Evolutionary conservation across 2,113 vertebrate genomes (phyloP), one percentile per base, ranked within the genome.

Genomic region (Hydrochoerus hydrochaeris): DNA sequence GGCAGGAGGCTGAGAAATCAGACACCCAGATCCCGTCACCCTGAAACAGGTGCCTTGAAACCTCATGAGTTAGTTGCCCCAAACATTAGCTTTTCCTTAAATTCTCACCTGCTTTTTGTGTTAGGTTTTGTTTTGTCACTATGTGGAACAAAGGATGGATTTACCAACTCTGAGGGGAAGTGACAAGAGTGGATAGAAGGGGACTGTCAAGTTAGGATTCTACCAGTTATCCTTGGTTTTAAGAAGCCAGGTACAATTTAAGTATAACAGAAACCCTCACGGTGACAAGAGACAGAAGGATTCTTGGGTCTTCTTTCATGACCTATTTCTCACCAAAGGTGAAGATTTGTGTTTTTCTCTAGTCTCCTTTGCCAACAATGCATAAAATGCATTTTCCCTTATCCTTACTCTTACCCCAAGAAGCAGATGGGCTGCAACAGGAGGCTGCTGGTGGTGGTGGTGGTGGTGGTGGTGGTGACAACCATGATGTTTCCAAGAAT

Each of bases 1-100:
- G 80, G 97, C 96, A 95, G 57, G 97, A 96, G 95, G 60, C 52
- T 93, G 94, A 95, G 97, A 95, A 94, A 91, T 67, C 19, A 78
- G 80, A 88, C 17, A 85, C 58, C 1, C 0, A 0, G 46, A n/a
- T 26, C 87, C 20, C 14, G 0, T 84, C 67, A 92, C 91, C 91
- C 95, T 44, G 90, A 85, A 95, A 97, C 9, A 0, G 35, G 22
- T 65, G 58, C 85, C 32, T 58, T 49, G 22, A 60, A 22, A 22
- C 49, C 54, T 71, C 94, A 46, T 10, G 1, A 60, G 10, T 60
- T 57, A 73, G 85, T 71, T 81, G 85, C 63, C 9, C 62, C 57
- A 97, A 98, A 91, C 65, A 97, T 0, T 41, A 22, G 0, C 58
- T 16, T 46, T 75, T 88, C 88, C 91, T 96, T 46, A 46, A 13